Conservation (phyloP, 64 coral and sea anemone genomes). For the Orbicella faveolata region DNA sequence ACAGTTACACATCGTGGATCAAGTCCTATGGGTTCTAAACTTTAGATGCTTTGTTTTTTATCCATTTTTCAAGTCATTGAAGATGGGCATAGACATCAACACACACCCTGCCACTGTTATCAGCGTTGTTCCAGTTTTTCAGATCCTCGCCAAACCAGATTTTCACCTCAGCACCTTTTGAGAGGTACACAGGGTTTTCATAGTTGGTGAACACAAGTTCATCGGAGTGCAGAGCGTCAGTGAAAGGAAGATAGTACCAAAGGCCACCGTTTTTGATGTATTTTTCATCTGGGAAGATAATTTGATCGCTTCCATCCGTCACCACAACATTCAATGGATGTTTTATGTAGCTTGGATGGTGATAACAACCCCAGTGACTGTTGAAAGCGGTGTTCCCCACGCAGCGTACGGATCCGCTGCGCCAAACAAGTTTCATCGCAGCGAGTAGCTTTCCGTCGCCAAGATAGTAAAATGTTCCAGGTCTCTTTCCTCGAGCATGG, state of each 20-base stretch:
- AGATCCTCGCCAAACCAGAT: conserved; percentile 67
- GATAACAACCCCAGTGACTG: conserved; percentile 59
- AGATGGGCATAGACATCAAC: conserved; percentile 51
- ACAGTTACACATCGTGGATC: background rate
- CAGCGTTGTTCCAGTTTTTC: background rate
- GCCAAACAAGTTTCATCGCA: conserved; percentile 54
- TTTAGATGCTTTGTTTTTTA: background rate
- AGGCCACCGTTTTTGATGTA: conserved; percentile 29
- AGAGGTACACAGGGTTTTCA: conserved; percentile 28
- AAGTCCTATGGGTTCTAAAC: background rate
- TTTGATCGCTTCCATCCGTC: conserved; percentile 9
- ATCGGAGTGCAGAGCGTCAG: conserved; percentile 22
- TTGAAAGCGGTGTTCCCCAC: background rate
- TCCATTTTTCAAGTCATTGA: background rate
- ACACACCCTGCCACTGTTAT: conserved; percentile 53
- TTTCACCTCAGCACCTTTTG: background rate
- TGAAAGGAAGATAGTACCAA: conserved; percentile 45
- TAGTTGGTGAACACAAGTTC: conserved; percentile 58
- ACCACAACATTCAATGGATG: conserved; percentile 50
- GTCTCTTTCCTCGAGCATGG: conserved; percentile 41
- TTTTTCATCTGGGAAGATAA: conserved; percentile 35
- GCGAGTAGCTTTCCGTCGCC: conserved; percentile 21
- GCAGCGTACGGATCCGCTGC: conserved; percentile 12
- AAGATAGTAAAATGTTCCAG: conserved; percentile 25
- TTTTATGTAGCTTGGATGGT: background rate